A percentile compares a stretch with the other conserved stretches of the same genome.
Evolutionary conservation across 2,888 invertebrate genomes (phyloP).

Genomic region (Lymantria monacha): DNA sequence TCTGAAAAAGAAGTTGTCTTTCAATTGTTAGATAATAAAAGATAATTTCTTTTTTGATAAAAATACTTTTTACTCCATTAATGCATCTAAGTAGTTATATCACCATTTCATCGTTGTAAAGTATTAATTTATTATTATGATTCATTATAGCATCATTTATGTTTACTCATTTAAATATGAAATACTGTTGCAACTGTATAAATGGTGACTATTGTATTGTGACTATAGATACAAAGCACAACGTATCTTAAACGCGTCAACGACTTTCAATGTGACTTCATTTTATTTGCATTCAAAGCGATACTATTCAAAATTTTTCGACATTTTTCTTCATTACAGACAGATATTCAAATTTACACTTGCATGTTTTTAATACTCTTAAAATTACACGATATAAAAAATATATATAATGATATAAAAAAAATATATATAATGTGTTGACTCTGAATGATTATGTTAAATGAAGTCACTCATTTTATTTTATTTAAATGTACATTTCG

Average conservation of each 20-base stretch:
- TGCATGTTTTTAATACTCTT: background rate
- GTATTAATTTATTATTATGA: background rate
- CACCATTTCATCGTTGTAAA: background rate
- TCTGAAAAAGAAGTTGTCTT: background rate
- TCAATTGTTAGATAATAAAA: background rate
- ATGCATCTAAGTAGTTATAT: background rate
- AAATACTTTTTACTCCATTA: background rate
- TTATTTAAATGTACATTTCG: constrained; percentile 54
- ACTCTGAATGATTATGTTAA: constrained; percentile 29
- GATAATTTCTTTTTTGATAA: background rate
- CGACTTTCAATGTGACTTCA: constrained; percentile 40
- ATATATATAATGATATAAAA: too few relatives aligned
- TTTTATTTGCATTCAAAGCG: constrained; percentile 29
- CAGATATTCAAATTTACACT: background rate
- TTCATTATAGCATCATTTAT: background rate
- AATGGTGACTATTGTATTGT: background rate
- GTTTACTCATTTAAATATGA: constrained; percentile 8
- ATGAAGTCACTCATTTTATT: constrained; percentile 52
- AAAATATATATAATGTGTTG: too few relatives aligned
- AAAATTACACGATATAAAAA: background rate
- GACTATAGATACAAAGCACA: constrained; percentile 7
- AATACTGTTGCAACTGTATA: constrained; percentile 7
- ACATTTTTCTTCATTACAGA: background rate
- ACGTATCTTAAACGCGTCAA: constrained; percentile 17
- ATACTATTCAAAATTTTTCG: background rate